These are phyloP conservation scores for Phataginus tricuspis DNA, from an alignment of 2,797 vertebrate species.

Conservation along the genomic window DNA sequence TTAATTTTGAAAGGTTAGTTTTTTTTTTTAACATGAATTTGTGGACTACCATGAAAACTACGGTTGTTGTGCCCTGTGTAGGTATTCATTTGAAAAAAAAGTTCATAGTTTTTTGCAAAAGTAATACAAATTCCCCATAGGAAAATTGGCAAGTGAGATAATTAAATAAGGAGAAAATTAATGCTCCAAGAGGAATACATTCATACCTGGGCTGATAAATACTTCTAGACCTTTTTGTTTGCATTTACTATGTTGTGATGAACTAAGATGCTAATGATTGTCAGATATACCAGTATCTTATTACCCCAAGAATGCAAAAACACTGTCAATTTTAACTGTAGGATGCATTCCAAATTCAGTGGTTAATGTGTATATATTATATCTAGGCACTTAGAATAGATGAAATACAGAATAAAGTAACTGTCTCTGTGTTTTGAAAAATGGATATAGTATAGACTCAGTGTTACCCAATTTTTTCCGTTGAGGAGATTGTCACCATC, in stretches of 20 bases:
- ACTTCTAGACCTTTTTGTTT: neutral
- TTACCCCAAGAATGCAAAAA: neutral
- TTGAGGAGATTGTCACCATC: neutral
- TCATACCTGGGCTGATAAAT: neutral
- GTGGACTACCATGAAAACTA: neutral
- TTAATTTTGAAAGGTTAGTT: neutral
- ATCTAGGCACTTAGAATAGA: neutral
- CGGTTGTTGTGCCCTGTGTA: neutral
- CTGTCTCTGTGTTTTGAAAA: neutral
- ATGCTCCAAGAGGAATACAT: neutral
- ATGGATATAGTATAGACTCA: neutral
- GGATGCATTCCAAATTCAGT: neutral
- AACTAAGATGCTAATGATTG: neutral
- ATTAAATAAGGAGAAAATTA: constrained; percentile 55
- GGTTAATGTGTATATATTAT: neutral
- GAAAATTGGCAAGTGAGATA: neutral
- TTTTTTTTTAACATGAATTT: neutral
- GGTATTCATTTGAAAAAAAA: neutral
- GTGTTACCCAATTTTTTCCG: neutral
- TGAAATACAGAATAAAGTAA: neutral
- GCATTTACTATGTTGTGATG: neutral
- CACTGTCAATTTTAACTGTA: neutral
- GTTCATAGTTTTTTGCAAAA: neutral
- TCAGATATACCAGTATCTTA: neutral
- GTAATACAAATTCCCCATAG: neutral